These are phyloP conservation scores for Athripsodes cinereus DNA, from an alignment of 2,888 invertebrate genomes.

Conservation along the genomic window DNA sequence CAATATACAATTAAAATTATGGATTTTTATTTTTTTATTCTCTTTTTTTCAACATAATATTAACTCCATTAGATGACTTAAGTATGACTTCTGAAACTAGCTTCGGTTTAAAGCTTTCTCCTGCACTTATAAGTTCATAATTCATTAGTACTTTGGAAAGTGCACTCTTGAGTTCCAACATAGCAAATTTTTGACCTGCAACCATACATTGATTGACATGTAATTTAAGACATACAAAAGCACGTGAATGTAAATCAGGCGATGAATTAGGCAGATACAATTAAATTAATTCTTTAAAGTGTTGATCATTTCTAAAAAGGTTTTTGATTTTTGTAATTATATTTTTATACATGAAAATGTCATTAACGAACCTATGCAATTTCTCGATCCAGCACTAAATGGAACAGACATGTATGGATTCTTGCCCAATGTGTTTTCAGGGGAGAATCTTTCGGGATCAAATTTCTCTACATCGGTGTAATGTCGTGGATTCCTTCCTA, in stretches of 20 bases:
- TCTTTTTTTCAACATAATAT: slow-evolving; percentile 14
- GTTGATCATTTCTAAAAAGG: no score
- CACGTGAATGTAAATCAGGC: no score
- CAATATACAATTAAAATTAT: no score
- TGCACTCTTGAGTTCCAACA: slow-evolving; percentile 34
- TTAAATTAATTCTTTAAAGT: no score
- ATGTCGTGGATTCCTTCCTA: slow-evolving; percentile 17
- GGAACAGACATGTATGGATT: slow-evolving; percentile 16
- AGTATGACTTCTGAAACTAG: slow-evolving; percentile 15
- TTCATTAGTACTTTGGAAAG: slow-evolving; percentile 33
- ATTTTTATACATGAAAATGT: no score
- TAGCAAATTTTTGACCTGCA: slow-evolving; percentile 36
- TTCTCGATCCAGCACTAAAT: slow-evolving; percentile 25
- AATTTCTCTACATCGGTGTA: slow-evolving; percentile 23
- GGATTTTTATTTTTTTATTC: not conserved
- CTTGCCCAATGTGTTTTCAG: slow-evolving; percentile 14
- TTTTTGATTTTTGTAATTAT: no score
- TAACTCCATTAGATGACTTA: slow-evolving; percentile 18
- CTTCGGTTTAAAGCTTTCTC: not conserved
- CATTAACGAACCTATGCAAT: slow-evolving; percentile 20
- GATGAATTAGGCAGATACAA: no score
- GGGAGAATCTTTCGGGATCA: slow-evolving; percentile 24
- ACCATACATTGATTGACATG: not conserved
- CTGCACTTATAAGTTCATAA: slow-evolving; percentile 28
- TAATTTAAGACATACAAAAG: no score